Evolutionary conservation across 1,140 invertebrate species (phyloP), one percentile per base, ranked within the genome.

Genomic region (Eupristina koningsbergeri): DNA sequence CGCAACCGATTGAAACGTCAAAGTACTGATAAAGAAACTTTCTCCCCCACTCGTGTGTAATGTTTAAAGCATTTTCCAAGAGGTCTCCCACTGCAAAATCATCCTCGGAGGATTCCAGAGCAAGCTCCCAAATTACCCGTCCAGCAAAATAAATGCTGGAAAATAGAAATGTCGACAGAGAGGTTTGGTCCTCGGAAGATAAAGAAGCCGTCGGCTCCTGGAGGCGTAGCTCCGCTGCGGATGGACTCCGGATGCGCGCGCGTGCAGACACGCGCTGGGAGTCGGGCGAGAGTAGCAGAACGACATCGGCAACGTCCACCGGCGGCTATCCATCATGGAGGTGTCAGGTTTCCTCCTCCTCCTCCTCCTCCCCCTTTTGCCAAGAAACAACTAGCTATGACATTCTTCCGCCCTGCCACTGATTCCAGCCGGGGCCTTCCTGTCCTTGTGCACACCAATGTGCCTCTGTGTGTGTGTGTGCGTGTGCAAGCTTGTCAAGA

Each of bases 301-400:
- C 63, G 80, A 82, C 79, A 84, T 53, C 41, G 81, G 19, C 71
- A 50, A 45, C 29, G 63, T n/a, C 39, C 80, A 89, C 85, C 88
- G 89, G 83, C 85, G 87, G 85, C 88, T 87, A 92, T 92, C 91
- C 91, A 92, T 92, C 91, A 92, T 88, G 67, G 85, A 90, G 86
- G 88, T 92, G 91, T 91, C 91, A 92, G 88, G 41, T 3, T 3
- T n/a, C 69, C 80, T 47, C 53, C 29, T 13, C 31, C 76, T 29
- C 76, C 26, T 86, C 84, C 89, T n/a, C 69, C 80, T 47, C 53
- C 29, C 11, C 31, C 76, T 29, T 61, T 17, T 86, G 86, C 82
- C 84, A 86, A 91, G 90, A 91, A 91, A 91, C 90, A 91, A 91
- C 91, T 90, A 92, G 88, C 90, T 92, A 91, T 91, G 91, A 92